These are phyloP conservation scores for Steatornis caripensis DNA, from an alignment of 2,113 vertebrate genomes.

Conservation along the genomic window DNA sequence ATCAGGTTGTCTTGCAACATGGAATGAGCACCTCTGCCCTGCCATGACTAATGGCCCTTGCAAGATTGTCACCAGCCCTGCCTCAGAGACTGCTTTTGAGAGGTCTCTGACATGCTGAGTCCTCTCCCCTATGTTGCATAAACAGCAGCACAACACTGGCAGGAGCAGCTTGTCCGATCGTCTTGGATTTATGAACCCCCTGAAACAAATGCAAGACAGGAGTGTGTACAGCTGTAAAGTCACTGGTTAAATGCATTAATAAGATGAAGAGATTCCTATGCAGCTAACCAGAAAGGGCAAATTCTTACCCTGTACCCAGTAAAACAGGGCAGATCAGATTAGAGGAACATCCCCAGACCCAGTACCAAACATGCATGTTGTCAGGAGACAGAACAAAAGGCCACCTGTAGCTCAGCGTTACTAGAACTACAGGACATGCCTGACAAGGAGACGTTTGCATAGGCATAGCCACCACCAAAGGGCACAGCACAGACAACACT, in stretches of 20 bases:
- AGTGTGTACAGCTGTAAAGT: neutral
- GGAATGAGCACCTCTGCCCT: neutral
- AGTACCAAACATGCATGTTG: neutral
- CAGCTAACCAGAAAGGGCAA: neutral
- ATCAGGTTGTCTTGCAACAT: neutral
- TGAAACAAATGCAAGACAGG: neutral
- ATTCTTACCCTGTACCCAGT: neutral
- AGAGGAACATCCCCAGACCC: neutral
- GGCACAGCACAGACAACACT: neutral
- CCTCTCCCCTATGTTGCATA: neutral
- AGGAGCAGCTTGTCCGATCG: neutral
- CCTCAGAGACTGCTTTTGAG: neutral
- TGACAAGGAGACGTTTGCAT: neutral
- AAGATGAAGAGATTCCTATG: neutral
- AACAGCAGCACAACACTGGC: neutral
- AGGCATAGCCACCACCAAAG: neutral
- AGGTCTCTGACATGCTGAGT: neutral
- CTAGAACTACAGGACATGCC: neutral
- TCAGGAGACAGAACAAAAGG: constrained; percentile 1
- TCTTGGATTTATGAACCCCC: neutral
- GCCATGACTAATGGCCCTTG: neutral
- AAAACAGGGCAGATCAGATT: neutral
- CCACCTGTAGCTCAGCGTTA: fast-evolving
- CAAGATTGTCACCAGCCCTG: neutral
- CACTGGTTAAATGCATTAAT: neutral